These are phyloP conservation scores for Drosophila truncata DNA, from an alignment of 1,140 invertebrate genomes.

Conservation along the genomic window DNA sequence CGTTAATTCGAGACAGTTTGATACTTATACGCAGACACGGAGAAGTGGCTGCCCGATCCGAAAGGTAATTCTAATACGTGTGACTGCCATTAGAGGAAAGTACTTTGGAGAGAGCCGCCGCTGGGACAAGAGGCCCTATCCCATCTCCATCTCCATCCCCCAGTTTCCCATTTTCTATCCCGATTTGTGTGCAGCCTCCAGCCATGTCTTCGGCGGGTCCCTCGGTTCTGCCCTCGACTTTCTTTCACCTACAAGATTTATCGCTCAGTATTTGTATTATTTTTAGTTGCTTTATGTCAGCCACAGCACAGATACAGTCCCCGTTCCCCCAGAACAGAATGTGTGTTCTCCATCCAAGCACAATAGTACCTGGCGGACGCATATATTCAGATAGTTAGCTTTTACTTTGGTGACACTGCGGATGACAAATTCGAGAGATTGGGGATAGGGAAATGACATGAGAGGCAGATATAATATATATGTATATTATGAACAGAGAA, in stretches of 20 bases:
- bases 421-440: slow-evolving; percentile 28
- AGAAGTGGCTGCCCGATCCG: slow-evolving; percentile 42
- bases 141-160: slow-evolving; percentile 9
- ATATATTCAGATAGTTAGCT: slow-evolving; percentile 42
- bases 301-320: slow-evolving; percentile 56
- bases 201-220: slow-evolving; percentile 25
- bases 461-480: slow-evolving; percentile 1
- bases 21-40: slow-evolving; percentile 43
- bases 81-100: slow-evolving; percentile 78
- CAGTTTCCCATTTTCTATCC: slow-evolving; percentile 14
- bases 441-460: not conserved
- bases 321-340: slow-evolving; percentile 4
- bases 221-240: slow-evolving; percentile 37
- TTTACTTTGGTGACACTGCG: slow-evolving; percentile 22
- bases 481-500: not conserved
- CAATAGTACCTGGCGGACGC: slow-evolving; percentile 29
- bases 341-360: slow-evolving; percentile 7
- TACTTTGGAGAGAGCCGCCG: slow-evolving; percentile 70
- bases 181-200: slow-evolving; percentile 31
- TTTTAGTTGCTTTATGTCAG: slow-evolving; percentile 82
- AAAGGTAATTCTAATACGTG: slow-evolving; percentile 70
- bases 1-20: slow-evolving; percentile 58
- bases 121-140: slow-evolving; percentile 7
- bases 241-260: slow-evolving; percentile 85
- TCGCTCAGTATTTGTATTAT: slow-evolving; percentile 84